These are phyloP conservation scores for Sebastes alutus DNA, from an alignment of 2,797 vertebrate genomes.

Conservation along the genomic window DNA sequence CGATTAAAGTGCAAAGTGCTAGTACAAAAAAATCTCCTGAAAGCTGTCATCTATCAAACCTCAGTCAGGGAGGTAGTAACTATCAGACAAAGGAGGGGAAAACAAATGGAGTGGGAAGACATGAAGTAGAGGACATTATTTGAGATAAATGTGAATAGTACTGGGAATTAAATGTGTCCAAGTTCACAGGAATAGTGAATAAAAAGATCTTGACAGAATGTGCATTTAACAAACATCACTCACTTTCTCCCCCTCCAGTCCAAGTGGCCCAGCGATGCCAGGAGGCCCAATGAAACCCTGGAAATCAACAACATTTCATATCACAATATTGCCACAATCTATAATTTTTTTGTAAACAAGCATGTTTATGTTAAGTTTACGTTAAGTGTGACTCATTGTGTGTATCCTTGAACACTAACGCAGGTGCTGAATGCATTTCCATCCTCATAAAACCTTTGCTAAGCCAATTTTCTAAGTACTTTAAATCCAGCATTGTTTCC, in stretches of 20 bases:
- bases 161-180: neutral
- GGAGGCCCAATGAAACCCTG: conserved; percentile 97
- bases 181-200: neutral
- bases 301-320: conserved; percentile 35
- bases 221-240: conserved; percentile 54
- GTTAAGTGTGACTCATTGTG: too few species aligned
- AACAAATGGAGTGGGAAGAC: neutral
- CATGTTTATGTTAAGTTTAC: too few species aligned
- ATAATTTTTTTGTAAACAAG: neutral
- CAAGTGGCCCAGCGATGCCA: conserved; percentile 88
- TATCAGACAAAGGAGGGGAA: neutral
- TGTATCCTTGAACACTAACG: neutral
- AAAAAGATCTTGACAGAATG: neutral
- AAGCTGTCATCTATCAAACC: neutral
- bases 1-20: neutral
- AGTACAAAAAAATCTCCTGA: neutral
- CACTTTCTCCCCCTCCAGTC: conserved; percentile 93
- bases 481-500: neutral
- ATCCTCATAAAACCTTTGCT: too few species aligned
- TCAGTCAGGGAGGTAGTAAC: neutral
- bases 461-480: neutral
- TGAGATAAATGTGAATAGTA: neutral
- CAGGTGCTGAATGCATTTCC: too few species aligned
- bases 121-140: neutral
- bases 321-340: neutral